These are phyloP conservation scores for Drosophila nr. medialis DNA, from an alignment of 2,888 invertebrate species.

Conservation along the genomic window DNA sequence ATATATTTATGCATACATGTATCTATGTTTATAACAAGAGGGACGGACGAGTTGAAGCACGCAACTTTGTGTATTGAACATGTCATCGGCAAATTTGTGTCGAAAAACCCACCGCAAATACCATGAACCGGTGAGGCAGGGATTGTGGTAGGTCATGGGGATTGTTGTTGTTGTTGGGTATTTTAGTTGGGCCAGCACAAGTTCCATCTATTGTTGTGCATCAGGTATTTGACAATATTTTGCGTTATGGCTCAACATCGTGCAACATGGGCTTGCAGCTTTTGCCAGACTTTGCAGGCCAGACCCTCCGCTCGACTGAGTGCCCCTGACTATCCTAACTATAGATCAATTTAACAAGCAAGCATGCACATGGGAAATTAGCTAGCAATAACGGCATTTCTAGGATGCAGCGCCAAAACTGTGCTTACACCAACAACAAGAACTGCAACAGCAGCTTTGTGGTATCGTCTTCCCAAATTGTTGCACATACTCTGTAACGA, in stretches of 20 bases:
- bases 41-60: conserved; percentile 67
- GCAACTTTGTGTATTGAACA: conserved; percentile 80
- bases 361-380: conserved; percentile 79
- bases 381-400: conserved; percentile 70
- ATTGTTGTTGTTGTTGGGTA: background rate
- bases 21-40: conserved; percentile 44
- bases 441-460: conserved; percentile 34
- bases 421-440: conserved; percentile 27
- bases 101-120: conserved; percentile 69
- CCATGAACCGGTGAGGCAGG: conserved; percentile 12
- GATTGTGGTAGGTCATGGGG: background rate
- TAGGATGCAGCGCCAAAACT: conserved; percentile 59
- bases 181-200: conserved; percentile 22
- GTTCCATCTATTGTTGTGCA: conserved; percentile 53
- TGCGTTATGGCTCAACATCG: conserved; percentile 48
- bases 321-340: conserved; percentile 29
- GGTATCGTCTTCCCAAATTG: conserved; percentile 54
- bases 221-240: conserved; percentile 70
- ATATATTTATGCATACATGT: background rate
- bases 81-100: conserved; percentile 78
- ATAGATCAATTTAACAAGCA: conserved; percentile 79
- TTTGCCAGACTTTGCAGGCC: conserved; percentile 7
- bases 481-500: conserved; percentile 43
- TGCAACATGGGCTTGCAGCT: conserved; percentile 57
- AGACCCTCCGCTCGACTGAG: background rate